Evolutionary conservation across 2,888 invertebrate genomes (phyloP), one percentile per base, ranked within the genome.

Genomic region (Copidosoma aretas): DNA sequence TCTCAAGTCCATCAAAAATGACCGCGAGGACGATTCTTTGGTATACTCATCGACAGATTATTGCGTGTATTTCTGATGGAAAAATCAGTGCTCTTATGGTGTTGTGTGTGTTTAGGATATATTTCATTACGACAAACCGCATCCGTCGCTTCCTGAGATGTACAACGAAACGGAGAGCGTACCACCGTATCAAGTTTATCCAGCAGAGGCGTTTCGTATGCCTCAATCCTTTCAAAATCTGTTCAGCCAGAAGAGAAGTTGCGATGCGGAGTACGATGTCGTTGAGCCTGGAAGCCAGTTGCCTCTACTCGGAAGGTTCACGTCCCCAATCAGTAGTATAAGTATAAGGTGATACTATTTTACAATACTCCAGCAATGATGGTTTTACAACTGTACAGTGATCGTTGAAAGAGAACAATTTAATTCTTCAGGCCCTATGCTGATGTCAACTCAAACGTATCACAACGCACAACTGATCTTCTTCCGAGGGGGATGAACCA

Each of bases 101-200:
- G 19, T 32, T 32, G 17, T 46, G 60, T 67, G 61, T 62, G 32
- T 73, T 59, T 70, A 80, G 80, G 74, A 81, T 73, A 70, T 81
- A 39, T 83, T 83, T 71, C 68, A 80, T 61, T 79, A 77, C 52
- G 78, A 77, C 3, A 76, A 77, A 68, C 64, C 64, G 4, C 79
- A 80, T 74, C 79, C 80, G 19, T 57, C 71, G 43, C 59, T 80
- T 43, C 79, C 81, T 17, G 78, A 80, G 72, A 71, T 73, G n/a
- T 39, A 17, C 21, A 56, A 57, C 43, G 68, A 66, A 15, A n/a
- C n/a, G n/a, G 74, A 72, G n/a, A 67, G 73, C 15, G 72, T 77
- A 15, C 77, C 78, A 4, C 75, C 74, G 10, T 80, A 80, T 72
- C 79, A 80, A 74, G 71, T 76, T 21, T 82, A 81, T 73, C 81